Evolutionary conservation across 2,888 invertebrate genomes (phyloP), one percentile per base, ranked within the genome.

Genomic region (Auanema freiburgensis): DNA sequence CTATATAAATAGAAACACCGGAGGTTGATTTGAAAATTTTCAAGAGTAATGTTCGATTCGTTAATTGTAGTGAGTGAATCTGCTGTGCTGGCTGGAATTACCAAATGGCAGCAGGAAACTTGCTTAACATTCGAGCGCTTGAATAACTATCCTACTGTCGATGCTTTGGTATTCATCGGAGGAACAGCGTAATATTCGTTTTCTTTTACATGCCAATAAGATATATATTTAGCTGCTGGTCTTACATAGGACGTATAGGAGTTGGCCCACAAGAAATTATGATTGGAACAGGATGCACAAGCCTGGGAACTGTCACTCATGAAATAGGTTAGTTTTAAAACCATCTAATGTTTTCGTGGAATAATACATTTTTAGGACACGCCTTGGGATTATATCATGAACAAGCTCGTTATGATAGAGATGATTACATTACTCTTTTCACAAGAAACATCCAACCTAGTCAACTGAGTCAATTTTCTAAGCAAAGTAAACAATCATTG

Each of bases 371-470:
- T 72, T 53, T 53, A 78, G 79, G 81, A 1, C 82, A 82, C 61
- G 74, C 81, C 5, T 74, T 82, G 4, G 82, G 82, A 6, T 77
- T 79, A 57, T 81, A 77, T 64, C 82, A 82, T 62, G 83, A 80
- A 52, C 82, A 82, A 55, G 67, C 77, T 44, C 74, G 82, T 0
- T 77, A 65, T 11, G 82, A 82, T 62, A 63, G 82, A 16, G 80
- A 82, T 61, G 50, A 65, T 21, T 80, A 77, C 62, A 76, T 83
- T 5, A 33, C 57, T 16, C 70, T 81, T 62, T 10, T 72, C 8
- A 71, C 67, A 5, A 67, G 76, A 43, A 77, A 81, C 59, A 78
- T 81, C 55, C 63, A 66, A 10, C 33, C 61, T 2, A 59, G 23
- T 16, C 72, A 72, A 46, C 57, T 69, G 41, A 63, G 64, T 42